phyloP scores from a whole-genome alignment of 2,113 vertebrate genomes.

The Rhinichthys klamathensis region DNA sequence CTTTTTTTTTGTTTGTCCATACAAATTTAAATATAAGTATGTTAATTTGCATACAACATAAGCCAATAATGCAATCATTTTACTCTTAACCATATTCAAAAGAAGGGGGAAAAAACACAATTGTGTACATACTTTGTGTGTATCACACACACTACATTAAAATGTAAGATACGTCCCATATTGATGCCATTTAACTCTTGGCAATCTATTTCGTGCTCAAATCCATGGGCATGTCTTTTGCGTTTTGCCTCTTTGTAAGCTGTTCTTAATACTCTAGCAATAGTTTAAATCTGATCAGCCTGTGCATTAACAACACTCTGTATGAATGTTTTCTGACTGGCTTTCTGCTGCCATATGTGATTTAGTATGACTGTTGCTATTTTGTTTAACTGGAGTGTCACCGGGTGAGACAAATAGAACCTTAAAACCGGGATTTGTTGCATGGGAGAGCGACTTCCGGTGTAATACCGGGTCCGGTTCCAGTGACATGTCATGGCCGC shows the following conservation, averaged over 20 bases:
- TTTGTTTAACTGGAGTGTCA: not conserved
- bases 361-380: not conserved
- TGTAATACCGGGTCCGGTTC: no score
- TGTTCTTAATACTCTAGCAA: conserved; percentile 15
- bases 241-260: conserved; percentile 32
- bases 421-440: no score
- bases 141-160: conserved; percentile 21
- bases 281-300: conserved; percentile 6
- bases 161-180: conserved; percentile 34
- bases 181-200: conserved; percentile 42
- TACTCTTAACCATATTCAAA: no score
- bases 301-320: conserved; percentile 8
- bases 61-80: no score
- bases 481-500: no score
- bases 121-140: no score
- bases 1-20: no score
- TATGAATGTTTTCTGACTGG: not conserved
- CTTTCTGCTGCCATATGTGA: not conserved
- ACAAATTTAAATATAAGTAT: no score
- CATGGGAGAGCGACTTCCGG: no score
- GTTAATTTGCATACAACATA: no score
- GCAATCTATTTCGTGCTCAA: conserved; percentile 32
- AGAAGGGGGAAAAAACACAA: no score
- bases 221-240: conserved; percentile 27
- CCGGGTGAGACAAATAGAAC: no score